These are phyloP conservation scores for Cranoglanis bouderius DNA, from an alignment of 2,113 vertebrate species.

Conservation along the genomic window DNA sequence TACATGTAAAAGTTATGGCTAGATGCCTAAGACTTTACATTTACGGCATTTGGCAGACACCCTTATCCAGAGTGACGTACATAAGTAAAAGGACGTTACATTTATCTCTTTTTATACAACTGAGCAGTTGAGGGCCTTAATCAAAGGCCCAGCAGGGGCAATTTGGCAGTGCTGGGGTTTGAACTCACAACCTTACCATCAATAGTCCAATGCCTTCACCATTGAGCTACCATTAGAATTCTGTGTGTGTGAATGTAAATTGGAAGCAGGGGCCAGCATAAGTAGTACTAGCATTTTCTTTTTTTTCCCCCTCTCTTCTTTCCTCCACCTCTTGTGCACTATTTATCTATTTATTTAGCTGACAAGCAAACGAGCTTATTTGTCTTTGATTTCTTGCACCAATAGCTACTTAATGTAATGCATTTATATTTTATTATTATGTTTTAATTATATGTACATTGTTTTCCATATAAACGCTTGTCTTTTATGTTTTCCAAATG, in stretches of 20 bases:
- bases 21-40: neutral
- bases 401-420: neutral
- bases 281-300: slow-evolving; percentile 2
- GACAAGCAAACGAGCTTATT: slow-evolving; percentile 39
- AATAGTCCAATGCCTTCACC: neutral
- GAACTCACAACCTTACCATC: neutral
- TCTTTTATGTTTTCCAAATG: neutral
- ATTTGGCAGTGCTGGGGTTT: neutral
- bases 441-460: neutral
- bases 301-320: slow-evolving; percentile 21
- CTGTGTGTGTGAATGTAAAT: neutral
- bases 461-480: neutral
- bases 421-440: neutral
- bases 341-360: slow-evolving; percentile 48
- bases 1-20: neutral
- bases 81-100: neutral
- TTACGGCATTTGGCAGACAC: neutral
- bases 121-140: neutral
- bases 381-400: slow-evolving; percentile 28
- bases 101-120: neutral
- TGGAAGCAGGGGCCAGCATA: slow-evolving; percentile 13
- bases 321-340: slow-evolving; percentile 21
- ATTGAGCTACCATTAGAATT: neutral
- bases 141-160: neutral
- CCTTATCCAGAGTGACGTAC: neutral